These are phyloP conservation scores for Polyommatus iphigenia DNA, from an alignment of 2,888 invertebrate genomes.

Conservation along the genomic window DNA sequence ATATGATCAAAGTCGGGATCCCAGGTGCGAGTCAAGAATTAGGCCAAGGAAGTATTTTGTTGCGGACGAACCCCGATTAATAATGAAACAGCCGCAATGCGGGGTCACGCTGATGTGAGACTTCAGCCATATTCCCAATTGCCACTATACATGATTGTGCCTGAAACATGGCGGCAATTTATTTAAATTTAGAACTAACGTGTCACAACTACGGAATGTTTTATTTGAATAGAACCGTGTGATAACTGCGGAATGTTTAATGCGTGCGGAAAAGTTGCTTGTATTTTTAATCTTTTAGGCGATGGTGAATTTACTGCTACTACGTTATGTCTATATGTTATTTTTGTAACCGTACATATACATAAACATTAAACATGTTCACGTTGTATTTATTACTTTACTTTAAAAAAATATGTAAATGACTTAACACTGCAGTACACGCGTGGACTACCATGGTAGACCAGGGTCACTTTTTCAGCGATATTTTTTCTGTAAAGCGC, in stretches of 20 bases:
- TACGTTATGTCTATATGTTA: background rate
- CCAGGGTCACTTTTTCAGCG: no score
- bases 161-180: constrained; percentile 21
- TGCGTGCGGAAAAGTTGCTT: background rate
- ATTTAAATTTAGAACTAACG: constrained; percentile 24
- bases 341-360: no score
- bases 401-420: no score
- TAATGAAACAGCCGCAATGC: constrained; percentile 44
- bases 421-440: no score
- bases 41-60: constrained; percentile 45
- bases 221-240: constrained; percentile 5
- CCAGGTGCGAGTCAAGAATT: constrained; percentile 40
- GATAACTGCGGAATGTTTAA: constrained; percentile 4
- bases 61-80: constrained; percentile 43
- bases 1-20: constrained; percentile 19
- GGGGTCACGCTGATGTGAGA: constrained; percentile 37
- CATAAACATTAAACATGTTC: no score
- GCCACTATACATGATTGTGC: constrained; percentile 26
- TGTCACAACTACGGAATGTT: constrained; percentile 22
- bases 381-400: no score
- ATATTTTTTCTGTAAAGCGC: no score
- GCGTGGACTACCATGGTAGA: no score
- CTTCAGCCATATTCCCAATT: constrained; percentile 29
- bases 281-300: background rate
- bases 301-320: background rate